Percentiles rank a stretch among this genome's conserved stretches.
These are phyloP conservation scores for Paragorgia papillata DNA, from an alignment of 92 coral and sea anemone species.

Conservation along the genomic window DNA sequence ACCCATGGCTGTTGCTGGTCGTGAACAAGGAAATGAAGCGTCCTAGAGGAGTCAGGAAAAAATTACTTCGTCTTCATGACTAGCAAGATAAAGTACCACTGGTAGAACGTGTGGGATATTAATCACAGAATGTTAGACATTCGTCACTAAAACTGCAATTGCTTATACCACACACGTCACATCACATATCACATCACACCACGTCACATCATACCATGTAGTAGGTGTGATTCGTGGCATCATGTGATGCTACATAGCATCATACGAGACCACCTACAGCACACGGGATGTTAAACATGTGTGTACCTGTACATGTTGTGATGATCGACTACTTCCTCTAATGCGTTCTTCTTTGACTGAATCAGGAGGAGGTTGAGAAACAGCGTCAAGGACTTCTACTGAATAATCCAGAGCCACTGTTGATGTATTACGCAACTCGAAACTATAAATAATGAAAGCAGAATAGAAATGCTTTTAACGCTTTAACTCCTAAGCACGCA, in stretches of 20 bases:
- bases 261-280: too few relatives aligned
- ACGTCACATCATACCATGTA: too few relatives aligned
- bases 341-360: background rate
- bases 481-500: too few relatives aligned
- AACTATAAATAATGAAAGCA: conserved; percentile 15
- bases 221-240: too few relatives aligned
- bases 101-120: too few relatives aligned
- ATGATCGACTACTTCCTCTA: conserved; percentile 28
- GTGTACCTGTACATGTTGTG: conserved; percentile 20
- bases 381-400: conserved; percentile 8
- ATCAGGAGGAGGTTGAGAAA: background rate
- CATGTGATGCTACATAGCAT: too few relatives aligned
- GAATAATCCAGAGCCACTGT: conserved; percentile 18
- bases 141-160: too few relatives aligned
- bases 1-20: conserved; percentile 91
- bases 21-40: conserved; percentile 67
- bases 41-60: conserved; percentile 1
- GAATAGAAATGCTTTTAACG: background rate
- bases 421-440: conserved; percentile 19
- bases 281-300: too few relatives aligned
- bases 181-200: too few relatives aligned
- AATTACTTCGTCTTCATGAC: background rate
- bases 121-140: too few relatives aligned
- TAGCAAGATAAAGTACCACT: too few relatives aligned
- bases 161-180: too few relatives aligned